Evolutionary conservation across 2,888 invertebrate genomes (phyloP).

Genomic region (Ecdyonurus torrentis): DNA sequence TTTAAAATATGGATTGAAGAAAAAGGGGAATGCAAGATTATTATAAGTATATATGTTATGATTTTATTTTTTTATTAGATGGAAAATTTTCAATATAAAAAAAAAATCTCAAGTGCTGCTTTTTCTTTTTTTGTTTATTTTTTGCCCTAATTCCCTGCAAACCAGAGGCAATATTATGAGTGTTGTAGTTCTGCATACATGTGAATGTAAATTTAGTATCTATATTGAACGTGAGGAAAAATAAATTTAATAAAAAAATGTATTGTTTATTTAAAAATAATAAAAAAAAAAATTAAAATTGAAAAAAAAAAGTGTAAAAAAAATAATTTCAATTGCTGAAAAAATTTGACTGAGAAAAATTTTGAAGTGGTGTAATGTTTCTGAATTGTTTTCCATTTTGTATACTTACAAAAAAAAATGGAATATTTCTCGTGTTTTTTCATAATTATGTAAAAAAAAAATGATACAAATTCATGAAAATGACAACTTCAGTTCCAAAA

Average conservation of each 20-base stretch:
- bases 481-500: not conserved
- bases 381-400: not conserved
- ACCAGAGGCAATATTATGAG: not conserved
- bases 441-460: not conserved
- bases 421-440: not conserved
- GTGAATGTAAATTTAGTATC: not conserved
- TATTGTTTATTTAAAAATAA: not conserved
- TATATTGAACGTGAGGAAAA: not conserved
- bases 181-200: constrained; percentile 3
- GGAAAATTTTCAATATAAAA: not conserved
- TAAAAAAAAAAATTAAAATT: not conserved
- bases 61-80: no score
- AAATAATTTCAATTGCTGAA: not conserved
- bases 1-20: not conserved
- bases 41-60: not conserved
- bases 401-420: not conserved
- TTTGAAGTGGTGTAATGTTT: not conserved
- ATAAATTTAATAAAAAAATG: not conserved
- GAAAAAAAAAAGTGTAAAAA: not conserved
- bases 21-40: not conserved
- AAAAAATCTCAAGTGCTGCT: not conserved
- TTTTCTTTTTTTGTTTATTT: not conserved
- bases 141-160: not conserved
- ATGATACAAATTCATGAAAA: not conserved
- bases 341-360: not conserved